Conservation (phyloP, 2,797 vertebrate species). For the Enteromius trimaculatus region DNA sequence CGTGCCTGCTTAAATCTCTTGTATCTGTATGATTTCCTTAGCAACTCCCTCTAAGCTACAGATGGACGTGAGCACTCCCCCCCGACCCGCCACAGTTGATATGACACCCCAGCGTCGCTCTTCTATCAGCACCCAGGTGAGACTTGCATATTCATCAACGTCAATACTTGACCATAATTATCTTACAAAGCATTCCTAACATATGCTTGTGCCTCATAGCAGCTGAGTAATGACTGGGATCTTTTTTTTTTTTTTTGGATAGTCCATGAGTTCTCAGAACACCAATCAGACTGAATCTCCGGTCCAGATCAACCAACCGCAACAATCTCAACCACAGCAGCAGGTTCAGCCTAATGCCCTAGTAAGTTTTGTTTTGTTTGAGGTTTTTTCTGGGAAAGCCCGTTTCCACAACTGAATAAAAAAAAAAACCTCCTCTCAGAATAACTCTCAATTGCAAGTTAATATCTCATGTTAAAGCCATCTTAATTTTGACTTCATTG, state of each 20-base stretch:
- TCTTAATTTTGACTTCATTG: background rate
- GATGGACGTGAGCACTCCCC: constrained; percentile 89
- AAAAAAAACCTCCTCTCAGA: no score
- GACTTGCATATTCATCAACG: background rate
- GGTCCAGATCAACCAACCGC: constrained; percentile 77
- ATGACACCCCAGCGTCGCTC: constrained; percentile 86
- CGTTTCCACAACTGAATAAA: background rate
- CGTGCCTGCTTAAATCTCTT: background rate
- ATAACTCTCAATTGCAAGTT: background rate
- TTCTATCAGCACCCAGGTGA: constrained; percentile 91
- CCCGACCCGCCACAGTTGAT: constrained; percentile 85
- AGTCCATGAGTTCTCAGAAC: constrained; percentile 93
- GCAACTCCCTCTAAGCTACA: constrained; percentile 93
- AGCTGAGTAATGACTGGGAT: background rate
- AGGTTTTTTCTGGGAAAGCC: background rate
- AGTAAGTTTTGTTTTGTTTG: constrained; percentile 71
- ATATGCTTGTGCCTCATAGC: background rate
- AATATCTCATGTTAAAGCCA: no score
- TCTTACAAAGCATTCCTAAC: constrained; percentile 2
- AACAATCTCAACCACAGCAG: constrained; percentile 55
- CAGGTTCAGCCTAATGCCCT: constrained; percentile 87
- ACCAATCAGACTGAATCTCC: constrained; percentile 85
- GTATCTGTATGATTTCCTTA: constrained; percentile 57
- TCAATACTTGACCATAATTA: background rate
- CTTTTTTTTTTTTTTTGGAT: constrained; percentile 56